Evolutionary conservation across 2,113 vertebrate genomes (phyloP), one percentile per base, ranked within the genome.

Genomic region (Sakesphorus luctuosus): DNA sequence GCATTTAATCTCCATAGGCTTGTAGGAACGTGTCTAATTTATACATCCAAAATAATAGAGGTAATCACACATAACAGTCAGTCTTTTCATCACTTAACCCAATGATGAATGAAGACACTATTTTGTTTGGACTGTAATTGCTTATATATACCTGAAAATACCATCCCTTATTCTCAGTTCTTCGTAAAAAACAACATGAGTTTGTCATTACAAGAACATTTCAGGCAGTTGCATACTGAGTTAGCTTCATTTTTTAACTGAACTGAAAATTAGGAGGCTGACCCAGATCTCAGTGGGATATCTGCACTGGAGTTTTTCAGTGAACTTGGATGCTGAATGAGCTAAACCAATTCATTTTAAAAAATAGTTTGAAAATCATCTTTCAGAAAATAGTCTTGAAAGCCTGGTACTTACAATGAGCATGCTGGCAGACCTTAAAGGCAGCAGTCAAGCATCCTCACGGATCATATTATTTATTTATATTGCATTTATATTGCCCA

Each of bases 11-110:
- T 83, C 61, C 40, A 10, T 7, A 56, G 47, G 16, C 92, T 53
- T 92, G 88, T 62, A 65, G 56, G 47, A 86, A 84, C 94, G 2
- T 75, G 88, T 86, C 68, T 93, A n/a, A 86, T 88, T 90, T 66
- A 55, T 87, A 74, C 36, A 92, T 78, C 65, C 21, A 84, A 93
- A 78, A 77, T 93, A 95, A 78, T 63, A 80, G 61, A 84, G 49
- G 44, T 84, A 93, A 90, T 93, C 92, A 58, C n/a, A 56, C 36
- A 7, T 67, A 95, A 56, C 83, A 94, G 90, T 85, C 71, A 80
- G 63, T 55, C 88, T 96, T 95, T 94, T 95, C 83, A 93, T 96
- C 89, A 75, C 72, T 90, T 77, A 94, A 90, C 63, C 25, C 65
- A 68, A 24, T 43, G 65, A 93, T 40, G 47, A 95, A 90, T 71